A percentile compares a stretch with the other conserved stretches of the same genome.
These are phyloP conservation scores for Drepana arcuata DNA, from an alignment of 1,140 invertebrate species.

Conservation along the genomic window DNA sequence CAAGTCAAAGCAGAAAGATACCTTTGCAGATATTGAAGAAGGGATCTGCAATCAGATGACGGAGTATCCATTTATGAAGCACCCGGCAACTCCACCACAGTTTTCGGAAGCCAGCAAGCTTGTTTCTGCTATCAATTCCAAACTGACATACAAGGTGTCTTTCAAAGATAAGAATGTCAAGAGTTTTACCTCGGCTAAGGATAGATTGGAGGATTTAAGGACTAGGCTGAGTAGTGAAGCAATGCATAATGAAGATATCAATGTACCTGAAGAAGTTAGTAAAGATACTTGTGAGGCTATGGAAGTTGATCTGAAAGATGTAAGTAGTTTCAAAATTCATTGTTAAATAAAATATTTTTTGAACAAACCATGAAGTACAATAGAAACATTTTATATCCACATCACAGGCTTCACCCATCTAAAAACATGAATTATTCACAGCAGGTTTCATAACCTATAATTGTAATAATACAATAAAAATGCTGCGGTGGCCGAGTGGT, in stretches of 20 bases:
- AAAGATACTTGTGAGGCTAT: conserved; percentile 31
- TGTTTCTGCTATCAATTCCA: conserved; percentile 56
- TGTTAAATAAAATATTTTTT: no score
- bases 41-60: conserved; percentile 49
- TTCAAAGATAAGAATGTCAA: conserved; percentile 22
- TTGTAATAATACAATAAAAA: no score
- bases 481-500: no score
- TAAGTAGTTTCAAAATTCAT: conserved; percentile 17
- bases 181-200: conserved; percentile 30
- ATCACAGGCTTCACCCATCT: no score
- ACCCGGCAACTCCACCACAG: conserved; percentile 55
- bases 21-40: conserved; percentile 59
- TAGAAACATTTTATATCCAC: no score
- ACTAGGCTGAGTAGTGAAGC: conserved; percentile 28
- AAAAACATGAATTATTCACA: no score
- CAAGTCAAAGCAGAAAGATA: conserved; percentile 48
- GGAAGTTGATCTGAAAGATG: conserved; percentile 48
- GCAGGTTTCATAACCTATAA: no score
- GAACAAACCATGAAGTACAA: no score
- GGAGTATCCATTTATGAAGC: conserved; percentile 51
- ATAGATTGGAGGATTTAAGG: conserved; percentile 33
- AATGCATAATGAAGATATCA: conserved; percentile 17
- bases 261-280: conserved; percentile 1
- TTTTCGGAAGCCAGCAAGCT: conserved; percentile 59
- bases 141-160: conserved; percentile 34